These are phyloP conservation scores for Chloroceryle inda DNA, from an alignment of 2,797 vertebrate genomes.

Conservation along the genomic window DNA sequence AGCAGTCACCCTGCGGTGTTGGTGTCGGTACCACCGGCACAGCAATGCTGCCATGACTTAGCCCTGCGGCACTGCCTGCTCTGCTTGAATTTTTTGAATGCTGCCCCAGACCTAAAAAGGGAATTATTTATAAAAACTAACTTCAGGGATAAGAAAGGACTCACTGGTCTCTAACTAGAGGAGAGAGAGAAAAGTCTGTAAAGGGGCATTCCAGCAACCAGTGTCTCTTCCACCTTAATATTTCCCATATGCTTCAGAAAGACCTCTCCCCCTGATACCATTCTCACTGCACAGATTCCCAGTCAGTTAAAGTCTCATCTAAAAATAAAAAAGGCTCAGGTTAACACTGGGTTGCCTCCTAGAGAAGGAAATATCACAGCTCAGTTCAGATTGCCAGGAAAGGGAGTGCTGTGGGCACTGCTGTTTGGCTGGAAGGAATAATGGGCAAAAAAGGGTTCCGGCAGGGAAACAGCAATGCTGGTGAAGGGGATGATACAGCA, in stretches of 20 bases:
- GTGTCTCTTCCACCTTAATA: neutral
- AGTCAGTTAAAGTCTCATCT: neutral
- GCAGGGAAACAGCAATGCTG: neutral
- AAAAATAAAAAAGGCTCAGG: slow-evolving; percentile 4
- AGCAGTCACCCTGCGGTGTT: accelerated
- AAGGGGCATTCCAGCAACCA: neutral
- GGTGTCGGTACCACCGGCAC: accelerated
- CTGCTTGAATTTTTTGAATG: neutral
- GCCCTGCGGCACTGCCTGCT: neutral
- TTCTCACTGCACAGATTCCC: neutral
- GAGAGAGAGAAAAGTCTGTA: neutral
- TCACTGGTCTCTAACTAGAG: neutral
- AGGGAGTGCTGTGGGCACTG: accelerated
- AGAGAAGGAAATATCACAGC: neutral
- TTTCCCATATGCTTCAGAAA: neutral
- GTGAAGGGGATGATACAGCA: neutral
- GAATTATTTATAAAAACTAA: neutral
- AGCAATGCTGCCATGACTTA: accelerated
- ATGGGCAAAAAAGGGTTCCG: neutral
- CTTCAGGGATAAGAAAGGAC: neutral
- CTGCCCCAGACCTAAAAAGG: neutral
- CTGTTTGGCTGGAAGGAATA: neutral
- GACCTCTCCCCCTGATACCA: neutral
- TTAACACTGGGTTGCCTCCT: neutral
- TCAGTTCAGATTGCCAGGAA: neutral